Percentiles rank a stretch among this genome's conserved stretches.
Conservation (phyloP, 2,888 invertebrate species). For the Mamestra brassicae region DNA sequence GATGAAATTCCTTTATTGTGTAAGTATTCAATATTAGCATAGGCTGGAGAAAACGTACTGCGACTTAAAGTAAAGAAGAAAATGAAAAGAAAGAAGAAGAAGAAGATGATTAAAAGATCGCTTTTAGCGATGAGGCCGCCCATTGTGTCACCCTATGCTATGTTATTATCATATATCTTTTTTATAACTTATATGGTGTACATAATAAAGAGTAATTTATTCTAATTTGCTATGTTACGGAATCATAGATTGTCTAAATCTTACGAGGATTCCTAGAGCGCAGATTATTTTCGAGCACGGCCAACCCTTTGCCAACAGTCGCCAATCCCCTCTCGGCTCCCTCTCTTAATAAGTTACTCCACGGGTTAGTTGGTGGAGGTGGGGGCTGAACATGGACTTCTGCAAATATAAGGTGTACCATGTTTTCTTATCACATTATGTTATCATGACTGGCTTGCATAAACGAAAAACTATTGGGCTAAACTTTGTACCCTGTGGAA, state of each 20-base stretch:
- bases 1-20: not conserved
- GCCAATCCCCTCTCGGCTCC: constrained; percentile 49
- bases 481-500: not conserved
- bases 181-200: too few relatives aligned
- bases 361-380: constrained; percentile 38
- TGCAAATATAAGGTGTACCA: constrained; percentile 49
- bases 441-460: not conserved
- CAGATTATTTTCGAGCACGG: constrained; percentile 49
- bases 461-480: not conserved
- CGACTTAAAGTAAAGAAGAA: not conserved
- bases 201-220: too few relatives aligned
- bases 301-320: constrained; percentile 47
- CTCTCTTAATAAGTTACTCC: constrained; percentile 39
- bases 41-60: not conserved
- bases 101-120: too few relatives aligned
- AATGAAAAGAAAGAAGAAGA: too few relatives aligned
- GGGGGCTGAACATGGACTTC: constrained; percentile 42
- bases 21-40: not conserved
- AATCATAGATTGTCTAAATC: constrained; percentile 19
- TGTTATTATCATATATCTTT: too few relatives aligned
- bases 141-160: too few relatives aligned
- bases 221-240: constrained; percentile 9
- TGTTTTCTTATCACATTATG: constrained; percentile 15
- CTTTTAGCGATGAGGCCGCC: too few relatives aligned
- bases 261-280: constrained; percentile 47